These are phyloP conservation scores for Synchiropus splendidus DNA, from an alignment of 2,113 vertebrate genomes.

Conservation along the genomic window DNA sequence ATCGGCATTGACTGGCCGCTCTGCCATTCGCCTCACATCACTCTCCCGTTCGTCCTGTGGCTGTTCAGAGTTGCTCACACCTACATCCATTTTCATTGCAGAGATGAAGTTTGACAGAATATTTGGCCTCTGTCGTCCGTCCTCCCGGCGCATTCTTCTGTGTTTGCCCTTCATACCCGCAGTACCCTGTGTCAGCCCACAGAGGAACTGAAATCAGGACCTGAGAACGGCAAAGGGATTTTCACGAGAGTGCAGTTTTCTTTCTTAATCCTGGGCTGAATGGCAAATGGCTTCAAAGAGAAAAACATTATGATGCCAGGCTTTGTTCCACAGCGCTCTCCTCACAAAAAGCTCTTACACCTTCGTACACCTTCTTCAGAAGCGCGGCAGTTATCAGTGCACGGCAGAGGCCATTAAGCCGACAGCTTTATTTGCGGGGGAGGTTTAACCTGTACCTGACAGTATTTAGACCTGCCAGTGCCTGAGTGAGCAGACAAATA, in stretches of 20 bases:
- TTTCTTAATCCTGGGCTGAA: slow-evolving; percentile 44
- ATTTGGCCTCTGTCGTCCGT: slow-evolving; percentile 18
- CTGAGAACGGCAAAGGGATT: slow-evolving; percentile 15
- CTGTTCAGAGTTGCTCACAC: slow-evolving; percentile 18
- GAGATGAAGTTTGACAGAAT: slow-evolving; percentile 49
- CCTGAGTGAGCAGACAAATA: slow-evolving; percentile 19
- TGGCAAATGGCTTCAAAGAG: slow-evolving; percentile 57
- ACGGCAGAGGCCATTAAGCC: slow-evolving; percentile 47
- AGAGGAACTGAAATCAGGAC: slow-evolving; percentile 24
- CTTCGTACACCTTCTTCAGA: slow-evolving; percentile 40
- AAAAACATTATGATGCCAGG: slow-evolving; percentile 17
- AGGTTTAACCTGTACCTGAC: slow-evolving; percentile 44
- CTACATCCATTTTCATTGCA: slow-evolving; percentile 26
- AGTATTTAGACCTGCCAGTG: slow-evolving; percentile 29
- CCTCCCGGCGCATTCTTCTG: slow-evolving; percentile 16
- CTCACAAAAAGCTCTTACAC: slow-evolving; percentile 42
- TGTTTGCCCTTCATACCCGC: slow-evolving; percentile 12
- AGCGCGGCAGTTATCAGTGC: slow-evolving; percentile 45
- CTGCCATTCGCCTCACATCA: slow-evolving; percentile 29
- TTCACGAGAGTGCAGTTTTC: slow-evolving; percentile 15
- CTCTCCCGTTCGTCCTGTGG: slow-evolving; percentile 18
- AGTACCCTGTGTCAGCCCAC: slow-evolving; percentile 18
- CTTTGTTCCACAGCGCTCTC: slow-evolving; percentile 32
- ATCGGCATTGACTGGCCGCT: slow-evolving; percentile 36
- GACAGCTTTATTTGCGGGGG: slow-evolving; percentile 27